Conservation (phyloP, 2,888 invertebrate species). For the Allygus modestus region DNA sequence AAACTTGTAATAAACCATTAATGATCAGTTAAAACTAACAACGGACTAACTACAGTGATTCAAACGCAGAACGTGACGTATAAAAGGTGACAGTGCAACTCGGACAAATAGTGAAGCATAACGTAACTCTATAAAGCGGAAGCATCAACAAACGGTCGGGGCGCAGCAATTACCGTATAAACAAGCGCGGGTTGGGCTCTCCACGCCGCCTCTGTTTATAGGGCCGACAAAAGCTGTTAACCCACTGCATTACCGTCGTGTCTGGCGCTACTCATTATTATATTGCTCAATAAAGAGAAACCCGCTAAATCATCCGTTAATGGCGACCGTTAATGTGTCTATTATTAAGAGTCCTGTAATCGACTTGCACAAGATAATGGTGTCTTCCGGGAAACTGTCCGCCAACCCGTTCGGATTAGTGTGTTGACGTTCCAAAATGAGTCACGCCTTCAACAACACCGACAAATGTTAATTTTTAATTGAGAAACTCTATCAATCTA, state of each 20-base stretch:
- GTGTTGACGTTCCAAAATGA: not conserved
- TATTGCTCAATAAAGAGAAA: conserved; percentile 37
- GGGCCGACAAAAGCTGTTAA: conserved; percentile 4
- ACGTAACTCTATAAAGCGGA: not conserved
- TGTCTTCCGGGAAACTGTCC: not conserved
- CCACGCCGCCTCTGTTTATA: not conserved
- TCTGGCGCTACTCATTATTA: conserved; percentile 23
- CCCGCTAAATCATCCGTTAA: conserved; percentile 37
- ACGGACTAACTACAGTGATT: no score
- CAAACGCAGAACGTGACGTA: not conserved
- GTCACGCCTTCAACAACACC: no score
- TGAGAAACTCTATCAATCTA: no score
- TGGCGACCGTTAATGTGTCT: conserved; percentile 37
- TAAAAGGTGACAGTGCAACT: not conserved
- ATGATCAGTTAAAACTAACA: no score
- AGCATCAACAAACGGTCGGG: conserved; percentile 20
- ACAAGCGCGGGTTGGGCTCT: not conserved
- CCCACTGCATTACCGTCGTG: not conserved
- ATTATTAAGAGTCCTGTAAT: conserved; percentile 32
- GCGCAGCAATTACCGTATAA: not conserved
- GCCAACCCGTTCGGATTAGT: conserved; percentile 8
- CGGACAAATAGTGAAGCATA: no score
- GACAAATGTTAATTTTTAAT: no score
- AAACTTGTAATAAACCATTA: no score
- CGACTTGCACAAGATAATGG: conserved; percentile 21